Evolutionary conservation across 2,797 vertebrate species (phyloP).

Genomic region (Phoebastria nigripes): DNA sequence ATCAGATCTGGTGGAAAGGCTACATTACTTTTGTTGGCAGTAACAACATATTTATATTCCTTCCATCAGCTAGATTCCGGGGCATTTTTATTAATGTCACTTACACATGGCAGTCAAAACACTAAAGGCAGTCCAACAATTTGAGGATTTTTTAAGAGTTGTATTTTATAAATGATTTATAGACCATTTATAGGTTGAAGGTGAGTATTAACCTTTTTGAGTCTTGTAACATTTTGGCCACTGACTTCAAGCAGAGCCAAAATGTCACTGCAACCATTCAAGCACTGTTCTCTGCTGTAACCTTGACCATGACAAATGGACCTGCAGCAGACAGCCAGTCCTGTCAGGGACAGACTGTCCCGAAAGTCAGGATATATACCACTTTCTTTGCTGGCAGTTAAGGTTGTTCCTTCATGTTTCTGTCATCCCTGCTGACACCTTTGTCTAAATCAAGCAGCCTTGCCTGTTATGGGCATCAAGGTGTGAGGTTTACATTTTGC

Average conservation of each 20-base stretch:
- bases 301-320: neutral
- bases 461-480: neutral
- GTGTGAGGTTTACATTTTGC: neutral
- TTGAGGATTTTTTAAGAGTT: neutral
- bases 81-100: neutral
- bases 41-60: neutral
- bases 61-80: neutral
- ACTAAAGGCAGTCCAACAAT: neutral
- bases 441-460: neutral
- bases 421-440: neutral
- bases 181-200: neutral
- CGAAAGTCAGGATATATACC: rapidly evolving
- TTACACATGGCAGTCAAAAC: neutral
- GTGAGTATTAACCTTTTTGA: neutral
- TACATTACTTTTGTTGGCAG: neutral
- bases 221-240: neutral
- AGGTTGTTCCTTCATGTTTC: neutral
- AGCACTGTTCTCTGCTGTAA: neutral
- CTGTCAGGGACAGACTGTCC: neutral
- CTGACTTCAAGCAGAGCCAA: neutral
- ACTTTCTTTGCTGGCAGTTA: neutral
- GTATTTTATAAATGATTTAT: neutral
- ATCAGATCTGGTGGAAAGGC: neutral
- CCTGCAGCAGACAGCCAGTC: neutral
- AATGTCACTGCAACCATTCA: neutral